A percentile compares a stretch with the other conserved stretches of the same genome.
phyloP scores from a whole-genome alignment of 2,113 vertebrate genomes.

The Dolichallabes microphthalmus region DNA sequence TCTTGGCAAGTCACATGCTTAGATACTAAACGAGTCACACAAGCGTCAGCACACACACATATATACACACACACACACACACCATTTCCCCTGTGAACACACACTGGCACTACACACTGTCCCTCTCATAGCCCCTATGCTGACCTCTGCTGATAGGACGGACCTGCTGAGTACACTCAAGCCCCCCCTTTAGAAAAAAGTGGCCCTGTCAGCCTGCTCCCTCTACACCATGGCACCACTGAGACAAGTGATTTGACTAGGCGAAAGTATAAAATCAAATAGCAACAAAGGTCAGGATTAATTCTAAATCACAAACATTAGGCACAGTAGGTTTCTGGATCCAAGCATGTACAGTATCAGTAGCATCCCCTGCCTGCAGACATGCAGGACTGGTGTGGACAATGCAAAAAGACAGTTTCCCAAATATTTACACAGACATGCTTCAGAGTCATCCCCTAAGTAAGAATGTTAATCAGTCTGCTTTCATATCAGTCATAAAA shows the following conservation, averaged over 20 bases:
- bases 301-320: background rate
- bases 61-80: conserved; percentile 54
- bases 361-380: background rate
- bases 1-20: conserved; percentile 70
- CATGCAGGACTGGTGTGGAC: background rate
- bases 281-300: conserved; percentile 12
- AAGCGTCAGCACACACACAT: conserved; percentile 45
- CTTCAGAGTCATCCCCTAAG: conserved; percentile 21
- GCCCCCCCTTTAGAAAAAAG: conserved; percentile 63
- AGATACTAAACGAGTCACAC: conserved; percentile 70
- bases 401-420: conserved; percentile 3
- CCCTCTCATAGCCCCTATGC: conserved; percentile 51
- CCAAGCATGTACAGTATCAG: conserved; percentile 12
- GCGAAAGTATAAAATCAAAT: conserved; percentile 59
- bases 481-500: conserved; percentile 20
- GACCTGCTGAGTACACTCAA: conserved; percentile 70
- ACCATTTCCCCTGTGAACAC: conserved; percentile 31
- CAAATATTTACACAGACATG: conserved; percentile 45
- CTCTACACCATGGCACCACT: conserved; percentile 64
- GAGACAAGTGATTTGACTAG: conserved; percentile 59
- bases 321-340: background rate
- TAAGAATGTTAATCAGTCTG: conserved; percentile 27
- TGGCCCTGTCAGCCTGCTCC: conserved; percentile 64
- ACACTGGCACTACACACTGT: conserved; percentile 34
- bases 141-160: conserved; percentile 54